These are phyloP conservation scores for Tragelaphus strepsiceros DNA, from an alignment of 2,113 vertebrate species.

Conservation along the genomic window DNA sequence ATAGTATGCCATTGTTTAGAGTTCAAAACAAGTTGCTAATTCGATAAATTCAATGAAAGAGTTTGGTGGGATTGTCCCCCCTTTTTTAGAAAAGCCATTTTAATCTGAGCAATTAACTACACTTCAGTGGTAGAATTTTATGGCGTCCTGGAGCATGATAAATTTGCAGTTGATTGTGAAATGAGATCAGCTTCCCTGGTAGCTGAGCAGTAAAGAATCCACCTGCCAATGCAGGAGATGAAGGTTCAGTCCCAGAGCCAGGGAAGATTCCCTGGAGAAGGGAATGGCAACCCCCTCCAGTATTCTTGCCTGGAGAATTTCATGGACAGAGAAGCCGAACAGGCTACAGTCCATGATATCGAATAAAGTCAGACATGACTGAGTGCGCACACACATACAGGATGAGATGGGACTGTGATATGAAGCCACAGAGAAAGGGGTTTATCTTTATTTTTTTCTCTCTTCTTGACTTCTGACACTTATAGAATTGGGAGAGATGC, in stretches of 20 bases:
- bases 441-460: background rate
- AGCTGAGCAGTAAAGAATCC: background rate
- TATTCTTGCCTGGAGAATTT: background rate
- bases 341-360: background rate
- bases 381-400: background rate
- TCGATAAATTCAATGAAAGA: background rate
- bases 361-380: background rate
- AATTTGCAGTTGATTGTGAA: background rate
- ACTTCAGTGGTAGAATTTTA: background rate
- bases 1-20: background rate
- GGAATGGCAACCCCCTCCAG: background rate
- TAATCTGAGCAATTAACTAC: background rate
- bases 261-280: background rate
- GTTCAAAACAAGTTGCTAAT: slow-evolving; percentile 15
- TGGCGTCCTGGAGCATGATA: background rate
- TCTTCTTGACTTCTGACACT: background rate
- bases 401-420: background rate
- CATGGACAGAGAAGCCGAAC: background rate
- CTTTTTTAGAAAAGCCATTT: background rate
- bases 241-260: background rate
- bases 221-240: background rate
- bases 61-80: rapidly evolving
- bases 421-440: background rate
- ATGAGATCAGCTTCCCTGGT: background rate
- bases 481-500: background rate